Base-by-base conservation (phyloP, 2,797 vertebrate species). In the Cossypha dichroa region DNA sequence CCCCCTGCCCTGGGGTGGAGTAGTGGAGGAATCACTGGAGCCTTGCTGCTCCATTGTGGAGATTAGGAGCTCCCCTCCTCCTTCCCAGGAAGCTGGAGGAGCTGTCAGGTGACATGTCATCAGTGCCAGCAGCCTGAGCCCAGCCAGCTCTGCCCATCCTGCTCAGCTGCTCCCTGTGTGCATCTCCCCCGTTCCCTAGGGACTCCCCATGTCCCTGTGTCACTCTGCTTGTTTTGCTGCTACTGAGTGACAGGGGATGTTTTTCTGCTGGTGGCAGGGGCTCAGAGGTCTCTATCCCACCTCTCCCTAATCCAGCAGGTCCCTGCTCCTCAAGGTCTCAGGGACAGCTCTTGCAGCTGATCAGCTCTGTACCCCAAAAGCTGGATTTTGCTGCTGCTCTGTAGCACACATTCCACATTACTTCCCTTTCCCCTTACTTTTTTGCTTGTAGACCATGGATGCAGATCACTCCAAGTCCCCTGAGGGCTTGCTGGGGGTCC, bases 401-500 rank as follows among this genome's bases (percentile, higher is more conserved):
- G 58, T 68, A 83, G 60, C 38, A 29, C 45, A 7, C 8, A 0
- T 62, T 51, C 29, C 38, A 38, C 3, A 1, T 52, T 46, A 59
- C 29, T 79, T 82, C 22, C 21, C 6, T 67, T 52, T 31, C 10
- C 40, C 64, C 5, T 51, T 0, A 11, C 0, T 36, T 58, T 55
- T 59, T n/a, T 36, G 31, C 11, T 16, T 59, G 18, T 51, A 99
- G 99, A 99, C 99, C 2, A 99, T 99, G 96, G 99, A 99, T 94
- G 99, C 99, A 0, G 99, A 99, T 96, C 99, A 99, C 76, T 99
- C 99, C 38, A 99, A 99, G 97, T 99, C 99, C 33, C 99, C 99
- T 0, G 99, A 99, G 95, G 99, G 99, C 6, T 97, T 99, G 55
- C 97, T 99, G 51, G 99, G 99, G 15, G 99, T 99, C 91, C 96